Base-by-base conservation (phyloP, 1,140 invertebrate genomes). In the Patella vulgata region DNA sequence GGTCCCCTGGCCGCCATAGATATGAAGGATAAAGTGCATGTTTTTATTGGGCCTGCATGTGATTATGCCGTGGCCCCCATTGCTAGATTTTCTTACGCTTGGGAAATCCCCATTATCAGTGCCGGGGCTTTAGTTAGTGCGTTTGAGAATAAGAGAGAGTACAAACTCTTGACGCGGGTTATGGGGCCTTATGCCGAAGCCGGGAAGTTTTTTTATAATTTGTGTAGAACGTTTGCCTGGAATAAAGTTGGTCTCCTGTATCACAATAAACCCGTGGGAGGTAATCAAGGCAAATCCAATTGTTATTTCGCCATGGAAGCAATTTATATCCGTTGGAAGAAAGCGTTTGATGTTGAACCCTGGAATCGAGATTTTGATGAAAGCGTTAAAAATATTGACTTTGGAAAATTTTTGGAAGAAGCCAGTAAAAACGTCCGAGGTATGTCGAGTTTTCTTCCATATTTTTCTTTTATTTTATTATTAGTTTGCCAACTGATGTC, bases 1-100 rank as follows among this genome's bases (percentile, higher is more conserved):
- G 77, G 73, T 4, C 74, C 75, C 0, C 43, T 77, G 17, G 61
- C 63, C 19, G 79, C 81, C 17, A 73, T 82, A 28, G 74, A 80
- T 43, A 71, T 80, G 9, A 40, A 69, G 9, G 44, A 63, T 23
- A 39, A 62, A 1, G 73, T 67, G 0, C 91, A 96, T 84, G 93
- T 92, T 0, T 94, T 96, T 78, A 28, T 66, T 19, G 63, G 63
- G 1, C 92, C 95, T 1, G 90, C 93, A 0, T 96, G 94, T 83
- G 93, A 95, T 70, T 97, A 95, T 82, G 93, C 93, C 1, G 88
- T 96, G 55, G 94, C 94, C 0, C 94, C 94, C 0, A 92, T 97
- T 2, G 91, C 93, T 1, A 86, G 95, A 21, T 96, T 96, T 78
- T 89, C 92, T 1, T 89, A 90, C 9, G 88, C 88, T 17, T 97